Evolutionary conservation across 2,888 invertebrate genomes (phyloP).

Genomic region (Pachydiplax longipennis): DNA sequence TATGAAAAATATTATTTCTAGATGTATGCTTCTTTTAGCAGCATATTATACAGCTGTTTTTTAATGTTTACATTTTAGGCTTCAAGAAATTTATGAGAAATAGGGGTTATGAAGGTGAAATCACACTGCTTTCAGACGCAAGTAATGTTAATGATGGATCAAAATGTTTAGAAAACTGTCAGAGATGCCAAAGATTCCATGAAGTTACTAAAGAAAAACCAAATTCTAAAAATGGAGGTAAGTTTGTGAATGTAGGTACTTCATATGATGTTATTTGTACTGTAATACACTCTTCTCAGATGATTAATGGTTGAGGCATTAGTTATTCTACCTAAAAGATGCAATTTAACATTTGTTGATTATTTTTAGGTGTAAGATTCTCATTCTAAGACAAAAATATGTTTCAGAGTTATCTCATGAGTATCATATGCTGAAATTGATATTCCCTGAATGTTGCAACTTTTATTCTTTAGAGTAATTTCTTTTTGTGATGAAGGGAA

Average conservation of each 20-base stretch:
- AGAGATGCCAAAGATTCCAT: constrained; percentile 56
- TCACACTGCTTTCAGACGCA: constrained; percentile 64
- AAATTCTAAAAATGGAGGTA: constrained; percentile 49
- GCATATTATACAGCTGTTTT: neutral
- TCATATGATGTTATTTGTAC: no score
- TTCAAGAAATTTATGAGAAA: constrained; percentile 71
- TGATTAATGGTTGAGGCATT: no score
- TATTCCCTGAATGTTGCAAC: no score
- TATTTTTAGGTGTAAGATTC: no score
- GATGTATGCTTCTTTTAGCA: neutral
- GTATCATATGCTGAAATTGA: no score
- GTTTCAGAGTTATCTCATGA: no score
- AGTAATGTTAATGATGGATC: constrained; percentile 60
- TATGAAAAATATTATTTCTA: neutral
- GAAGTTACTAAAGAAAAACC: constrained; percentile 49
- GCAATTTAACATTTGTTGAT: no score
- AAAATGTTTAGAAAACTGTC: constrained; percentile 64
- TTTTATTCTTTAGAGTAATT: no score
- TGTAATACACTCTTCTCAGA: no score
- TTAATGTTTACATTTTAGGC: constrained; percentile 57
- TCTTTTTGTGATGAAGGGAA: no score
- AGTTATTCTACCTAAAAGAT: no score
- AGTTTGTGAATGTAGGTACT: neutral
- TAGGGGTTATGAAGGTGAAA: constrained; percentile 70
- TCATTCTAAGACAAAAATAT: no score